Base-by-base conservation (phyloP, 2,797 vertebrate genomes). In the Crocidura indochinensis region DNA sequence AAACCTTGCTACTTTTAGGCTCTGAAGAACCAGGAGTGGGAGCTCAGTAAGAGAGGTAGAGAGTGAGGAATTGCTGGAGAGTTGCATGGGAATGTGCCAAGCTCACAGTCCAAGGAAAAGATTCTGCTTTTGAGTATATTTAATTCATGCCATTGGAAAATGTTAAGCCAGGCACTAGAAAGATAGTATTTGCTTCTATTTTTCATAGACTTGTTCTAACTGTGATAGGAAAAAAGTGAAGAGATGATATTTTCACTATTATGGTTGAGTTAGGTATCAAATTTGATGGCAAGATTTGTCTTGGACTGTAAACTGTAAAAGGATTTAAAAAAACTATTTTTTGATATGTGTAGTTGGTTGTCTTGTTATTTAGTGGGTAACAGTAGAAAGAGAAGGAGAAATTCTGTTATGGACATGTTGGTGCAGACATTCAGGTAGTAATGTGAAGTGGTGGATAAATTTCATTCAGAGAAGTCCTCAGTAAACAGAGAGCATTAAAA, bases 281-380 rank as follows among this genome's bases (percentile, higher is more conserved):
- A 31, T 64, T 83, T 47, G 46, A n/a, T 31, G 68, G 12, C 71
- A 49, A 31, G 10, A 38, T 77, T 84, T 91, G 62, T 22, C 27
- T 72, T 90, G 11, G 27, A 51, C 44, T 73, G 19, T 81, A 73
- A n/a, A 8, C 14, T 91, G 15, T 87, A 53, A 71, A 44, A 69
- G 44, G 38, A 87, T 24, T 79, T 69, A 82, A 64, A 24, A 27
- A 68, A 64, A 31, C 51, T 26, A 26, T 68, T 74, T 38, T 89
- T 89, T 47, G 2, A 19, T 9, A 6, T 88, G 71, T 49, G 9
- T 20, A 78, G 17, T 51, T 62, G 26, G 46, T 31, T 64, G 27
- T 44, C 38, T 67, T 77, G 51, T 53, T 53, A 60, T 44, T 26
- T 20, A 60, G 22, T 60, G 47, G 46, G 15, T 26, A 69, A 62